Base-by-base conservation (phyloP, 2,797 vertebrate species). In the Amniataba percoides region DNA sequence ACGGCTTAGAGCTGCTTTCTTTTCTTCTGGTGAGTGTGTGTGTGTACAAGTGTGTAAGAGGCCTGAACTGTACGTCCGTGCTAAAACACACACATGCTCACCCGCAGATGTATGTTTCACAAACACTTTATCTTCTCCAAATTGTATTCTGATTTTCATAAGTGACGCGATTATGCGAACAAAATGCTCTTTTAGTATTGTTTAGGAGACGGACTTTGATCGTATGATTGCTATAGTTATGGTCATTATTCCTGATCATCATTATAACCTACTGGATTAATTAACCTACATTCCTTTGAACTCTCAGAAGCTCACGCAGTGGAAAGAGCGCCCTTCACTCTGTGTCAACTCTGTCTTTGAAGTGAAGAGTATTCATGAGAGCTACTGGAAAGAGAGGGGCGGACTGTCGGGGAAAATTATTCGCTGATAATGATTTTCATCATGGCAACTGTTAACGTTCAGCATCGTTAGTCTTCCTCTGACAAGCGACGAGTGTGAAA, bases 341-440 rank as follows among this genome's bases (percentile, higher is more conserved):
- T 18, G 16, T 59, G 55, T 84, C 82, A 78, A 66, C 68, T 55
- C 49, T 65, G 45, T 49, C 68, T 88, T 91, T 90, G 77, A 89
- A 83, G 80, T 83, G 67, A 5, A 40, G 51, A 70, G 49, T 46
- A 55, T 81, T 85, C 58, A 78, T 66, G 59, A 84, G 58, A 55
- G 62, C 78, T 59, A 34, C 56, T 80, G 49, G 36, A 72, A 76
- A 60, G 11, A 75, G 65, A 65, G 31, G 31, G 51, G 16, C 15
- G 25, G n/a, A 52, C 63, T 76, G 73, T 81, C 61, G 21, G 43
- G 67, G 51, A 69, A 78, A 86, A 82, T 61, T 4, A 79, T 79
- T 58, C 3, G 12, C 48, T 56, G 66, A 60, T 87, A 74, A 88
- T 64, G 81, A 84, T 84, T 88, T 90, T 83, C 56, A 87, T 74